These are phyloP conservation scores for Moxostoma hubbsi DNA, from an alignment of 2,797 vertebrate species.

Conservation along the genomic window DNA sequence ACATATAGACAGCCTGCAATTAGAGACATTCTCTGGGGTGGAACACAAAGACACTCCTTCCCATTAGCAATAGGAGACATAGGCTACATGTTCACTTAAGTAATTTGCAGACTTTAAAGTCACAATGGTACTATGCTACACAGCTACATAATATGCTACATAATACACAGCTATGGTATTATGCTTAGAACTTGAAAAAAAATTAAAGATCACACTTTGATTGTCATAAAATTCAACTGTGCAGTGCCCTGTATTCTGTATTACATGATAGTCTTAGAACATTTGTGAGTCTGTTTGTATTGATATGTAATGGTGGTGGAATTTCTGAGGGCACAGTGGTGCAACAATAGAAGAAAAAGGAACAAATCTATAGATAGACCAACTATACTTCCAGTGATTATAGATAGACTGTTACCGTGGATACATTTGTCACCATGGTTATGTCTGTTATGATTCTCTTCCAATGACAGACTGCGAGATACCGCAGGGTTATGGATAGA, in stretches of 20 bases:
- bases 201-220: background rate
- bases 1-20: conserved; percentile 7
- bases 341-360: background rate
- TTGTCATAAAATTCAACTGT: background rate
- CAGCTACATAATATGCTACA: too few species aligned
- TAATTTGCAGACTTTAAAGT: background rate
- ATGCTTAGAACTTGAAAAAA: background rate
- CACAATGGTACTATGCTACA: too few species aligned
- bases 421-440: conserved; percentile 44
- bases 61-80: too few species aligned
- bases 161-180: background rate
- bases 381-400: background rate
- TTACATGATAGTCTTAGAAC: background rate
- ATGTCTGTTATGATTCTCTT: conserved; percentile 26
- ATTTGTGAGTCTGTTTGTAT: background rate
- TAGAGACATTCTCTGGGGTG: conserved; percentile 10
- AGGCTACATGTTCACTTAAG: background rate
- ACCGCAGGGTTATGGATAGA: background rate
- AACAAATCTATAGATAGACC: conserved; percentile 18
- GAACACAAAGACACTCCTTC: background rate
- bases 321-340: conserved; percentile 6
- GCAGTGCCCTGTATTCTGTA: background rate
- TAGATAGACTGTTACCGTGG: conserved; percentile 38
- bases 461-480: conserved; percentile 20
- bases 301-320: background rate